These are phyloP conservation scores for Trididemnum miniatum DNA, from an alignment of 23 tunicate species.

Conservation along the genomic window DNA sequence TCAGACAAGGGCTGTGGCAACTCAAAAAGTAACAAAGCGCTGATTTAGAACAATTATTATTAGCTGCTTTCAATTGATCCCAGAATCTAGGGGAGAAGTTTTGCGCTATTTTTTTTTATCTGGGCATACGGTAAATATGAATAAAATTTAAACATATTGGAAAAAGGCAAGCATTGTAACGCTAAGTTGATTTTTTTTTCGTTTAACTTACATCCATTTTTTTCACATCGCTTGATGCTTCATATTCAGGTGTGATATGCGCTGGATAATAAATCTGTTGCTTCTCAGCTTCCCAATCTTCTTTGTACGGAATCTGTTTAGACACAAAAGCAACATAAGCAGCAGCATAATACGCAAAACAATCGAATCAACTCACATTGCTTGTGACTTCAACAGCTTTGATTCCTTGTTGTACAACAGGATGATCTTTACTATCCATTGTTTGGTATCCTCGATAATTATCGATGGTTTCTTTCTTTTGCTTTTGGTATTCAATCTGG, in stretches of 20 bases:
- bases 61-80: no score
- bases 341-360: no score
- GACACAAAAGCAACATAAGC: no score
- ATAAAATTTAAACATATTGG: no score
- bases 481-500: constrained; percentile 84
- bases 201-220: constrained; percentile 61
- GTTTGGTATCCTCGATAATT: constrained; percentile 86
- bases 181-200: no score
- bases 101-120: no score
- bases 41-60: no score
- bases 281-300: constrained; percentile 94
- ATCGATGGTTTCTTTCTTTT: constrained; percentile 62
- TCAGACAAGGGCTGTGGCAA: no score
- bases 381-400: constrained; percentile 53
- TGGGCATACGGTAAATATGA: no score
- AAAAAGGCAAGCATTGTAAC: no score
- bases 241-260: constrained; percentile 97
- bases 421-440: constrained; percentile 87
- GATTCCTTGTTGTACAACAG: constrained; percentile 78
- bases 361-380: constrained; percentile 29
- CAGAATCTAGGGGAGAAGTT: no score
- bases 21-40: no score
- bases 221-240: constrained; percentile 67
- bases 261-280: constrained; percentile 89
- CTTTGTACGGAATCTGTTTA: constrained; percentile 68